Base-by-base conservation (phyloP, 92 coral and sea anemone genomes). In the Siderastrea siderea region DNA sequence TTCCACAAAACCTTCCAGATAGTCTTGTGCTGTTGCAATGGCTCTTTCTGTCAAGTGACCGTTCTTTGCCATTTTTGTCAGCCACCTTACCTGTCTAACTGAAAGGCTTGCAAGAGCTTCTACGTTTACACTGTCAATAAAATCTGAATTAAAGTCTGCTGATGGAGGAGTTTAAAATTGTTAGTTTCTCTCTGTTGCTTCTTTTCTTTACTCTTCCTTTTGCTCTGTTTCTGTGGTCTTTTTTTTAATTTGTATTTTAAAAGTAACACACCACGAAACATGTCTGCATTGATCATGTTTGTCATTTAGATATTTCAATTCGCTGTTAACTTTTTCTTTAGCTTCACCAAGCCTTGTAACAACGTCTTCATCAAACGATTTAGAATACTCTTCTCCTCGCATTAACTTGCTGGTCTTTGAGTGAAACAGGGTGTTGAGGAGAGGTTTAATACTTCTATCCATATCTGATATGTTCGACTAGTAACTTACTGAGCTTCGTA, bases 241-340 rank as follows among this genome's bases (percentile, higher is more conserved):
- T 80, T 79, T 47, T 74, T 85, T 53, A 80, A 80, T 86, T 90
- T 86, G 87, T 79, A 85, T 79, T 74, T 90, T 14, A 85, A 48
- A 74, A 90, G 84, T 26, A 26, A 26, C 0, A 26, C 38, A 26
- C 38, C 38, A 26, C 38, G 38, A 26, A 26, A 26, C 38, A 26
- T 26, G 38, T 26, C 38, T 26, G 38, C 38, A 26, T 26, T 26
- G 38, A 26, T 0, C 38, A 26, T 26, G 38, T 26, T 26, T 26
- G 38, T 26, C 38, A 26, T 26, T 26, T 26, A 26, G 38, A 26
- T 26, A 26, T 26, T 26, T 26, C 38, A 26, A 26, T 26, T 26
- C 38, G 38, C 38, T 26, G 38, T 26, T 26, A 0, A 26, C 0
- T 26, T 26, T 26, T 26, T 26, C 38, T 26, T 26, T 26, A 26